Evolutionary conservation across 2,113 vertebrate genomes (phyloP), one percentile per base, ranked within the genome.

Genomic region (Urocitellus parryii): DNA sequence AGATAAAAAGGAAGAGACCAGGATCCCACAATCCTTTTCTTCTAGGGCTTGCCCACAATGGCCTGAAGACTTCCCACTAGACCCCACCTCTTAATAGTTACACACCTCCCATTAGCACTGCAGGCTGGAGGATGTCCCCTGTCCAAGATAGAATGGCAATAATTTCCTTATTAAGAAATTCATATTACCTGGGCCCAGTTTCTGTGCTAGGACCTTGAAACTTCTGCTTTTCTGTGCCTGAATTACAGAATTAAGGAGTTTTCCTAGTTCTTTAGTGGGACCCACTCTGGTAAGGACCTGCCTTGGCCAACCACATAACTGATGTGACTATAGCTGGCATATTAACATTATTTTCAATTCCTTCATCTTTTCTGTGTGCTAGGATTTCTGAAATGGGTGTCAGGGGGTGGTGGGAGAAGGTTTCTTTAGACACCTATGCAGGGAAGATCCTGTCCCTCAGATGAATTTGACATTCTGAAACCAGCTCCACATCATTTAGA

Each of bases 381-480:
- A 90, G 53, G 58, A 58, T 53, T 83, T 53, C 81, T 63, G 39
- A 94, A 90, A 78, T 29, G 70, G 24, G 74, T 56, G 70, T 32
- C 5, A 76, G 22, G 16, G 24, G 58, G 18, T 9, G 48, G 25
- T 84, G 32, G 34, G 13, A 42, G 13, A 12, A 79, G 27, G 29
- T 12, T 81, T 5, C 58, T 80, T 45, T 70, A 91, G 20, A 89
- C 48, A 78, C 67, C 65, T 76, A 48, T 13, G 14, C 42, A 67
- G 34, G 32, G 48, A 86, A 45, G 58, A 63, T 73, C 32, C 1
- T 86, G 34, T 61, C n/a, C 37, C 25, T 14, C 77, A 58, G 24
- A 77, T 77, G 81, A 84, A 95, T 89, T 96, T 67, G 32, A 72
- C 81, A 77, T 39, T 45, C 79, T 93, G 78, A 91, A 76, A 81